These are phyloP conservation scores for Drosophila pruinosa DNA, from an alignment of 1,140 invertebrate species.

Conservation along the genomic window DNA sequence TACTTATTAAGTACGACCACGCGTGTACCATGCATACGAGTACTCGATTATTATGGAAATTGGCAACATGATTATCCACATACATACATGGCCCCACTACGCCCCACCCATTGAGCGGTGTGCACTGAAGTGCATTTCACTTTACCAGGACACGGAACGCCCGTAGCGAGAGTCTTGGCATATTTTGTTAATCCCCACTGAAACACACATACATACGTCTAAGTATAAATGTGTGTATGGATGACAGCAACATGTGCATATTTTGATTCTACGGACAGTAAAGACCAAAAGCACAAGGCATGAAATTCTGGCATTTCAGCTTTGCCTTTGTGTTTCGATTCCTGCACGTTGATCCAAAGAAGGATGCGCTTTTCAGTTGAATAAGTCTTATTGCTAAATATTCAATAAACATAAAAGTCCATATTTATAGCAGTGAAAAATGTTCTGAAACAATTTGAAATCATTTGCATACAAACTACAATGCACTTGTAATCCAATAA, in stretches of 20 bases:
- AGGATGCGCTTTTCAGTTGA: background rate
- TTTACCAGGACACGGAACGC: slow-evolving; percentile 34
- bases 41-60: slow-evolving; percentile 47
- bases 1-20: slow-evolving; percentile 13
- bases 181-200: slow-evolving; percentile 19
- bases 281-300: slow-evolving; percentile 23
- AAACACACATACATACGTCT: background rate
- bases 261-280: slow-evolving; percentile 56
- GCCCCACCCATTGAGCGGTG: background rate
- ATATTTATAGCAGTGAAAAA: background rate
- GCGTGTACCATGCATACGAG: background rate
- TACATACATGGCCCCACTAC: background rate
- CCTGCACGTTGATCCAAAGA: background rate
- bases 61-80: slow-evolving; percentile 1
- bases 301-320: slow-evolving; percentile 23
- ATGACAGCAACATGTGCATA: slow-evolving; percentile 23
- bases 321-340: slow-evolving; percentile 34
- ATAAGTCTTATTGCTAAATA: background rate
- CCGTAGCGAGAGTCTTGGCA: slow-evolving; percentile 25
- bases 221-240: background rate
- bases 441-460: background rate
- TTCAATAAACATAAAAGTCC: background rate
- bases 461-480: background rate
- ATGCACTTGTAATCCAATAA: background rate
- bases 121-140: slow-evolving; percentile 41